phyloP scores from a whole-genome alignment of 2,113 vertebrate genomes.

The Aptenodytes patagonicus region DNA sequence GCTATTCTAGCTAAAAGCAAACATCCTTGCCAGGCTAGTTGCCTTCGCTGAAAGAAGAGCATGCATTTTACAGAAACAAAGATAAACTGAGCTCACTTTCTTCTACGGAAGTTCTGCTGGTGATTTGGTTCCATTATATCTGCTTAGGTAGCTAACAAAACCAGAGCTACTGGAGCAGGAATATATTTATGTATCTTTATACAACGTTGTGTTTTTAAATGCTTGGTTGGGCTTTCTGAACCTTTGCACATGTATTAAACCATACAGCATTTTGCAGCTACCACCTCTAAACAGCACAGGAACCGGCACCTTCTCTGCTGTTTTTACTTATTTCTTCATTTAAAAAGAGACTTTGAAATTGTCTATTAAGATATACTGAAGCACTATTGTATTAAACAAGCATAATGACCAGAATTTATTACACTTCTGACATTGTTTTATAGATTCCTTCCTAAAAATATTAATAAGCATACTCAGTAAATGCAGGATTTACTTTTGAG shows the following conservation, averaged over 20 bases:
- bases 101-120: not conserved
- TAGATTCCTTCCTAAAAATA: not conserved
- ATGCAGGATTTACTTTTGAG: not conserved
- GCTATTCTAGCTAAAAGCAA: not conserved
- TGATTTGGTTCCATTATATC: not conserved
- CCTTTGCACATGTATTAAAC: not conserved
- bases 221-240: not conserved
- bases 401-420: not conserved
- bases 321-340: not conserved
- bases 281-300: not conserved
- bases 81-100: not conserved
- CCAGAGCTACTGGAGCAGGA: not conserved
- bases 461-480: not conserved
- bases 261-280: not conserved
- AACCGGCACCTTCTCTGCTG: not conserved
- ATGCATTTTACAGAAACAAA: not conserved
- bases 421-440: not conserved
- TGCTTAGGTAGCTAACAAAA: not conserved
- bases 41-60: not conserved
- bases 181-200: not conserved
- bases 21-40: not conserved
- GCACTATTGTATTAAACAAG: not conserved
- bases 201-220: not conserved
- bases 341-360: not conserved
- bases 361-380: not conserved